Conservation (phyloP, 2,113 vertebrate genomes). For the Callionymus lyra region DNA sequence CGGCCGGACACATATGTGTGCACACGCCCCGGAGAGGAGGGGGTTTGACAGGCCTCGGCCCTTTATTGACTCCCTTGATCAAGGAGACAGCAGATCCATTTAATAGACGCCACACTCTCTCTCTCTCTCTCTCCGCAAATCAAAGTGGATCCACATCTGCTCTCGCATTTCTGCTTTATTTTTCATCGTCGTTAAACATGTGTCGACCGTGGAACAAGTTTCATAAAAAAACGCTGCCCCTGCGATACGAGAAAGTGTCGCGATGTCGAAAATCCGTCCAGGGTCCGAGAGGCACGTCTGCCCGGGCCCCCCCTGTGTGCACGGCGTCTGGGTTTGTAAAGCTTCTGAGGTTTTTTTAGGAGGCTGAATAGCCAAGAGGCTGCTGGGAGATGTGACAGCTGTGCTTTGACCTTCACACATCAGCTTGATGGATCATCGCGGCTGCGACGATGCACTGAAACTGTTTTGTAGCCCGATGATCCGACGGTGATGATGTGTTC, state of each 20-base stretch:
- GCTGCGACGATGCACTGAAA: constrained; percentile 50
- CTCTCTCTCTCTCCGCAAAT: constrained; percentile 29
- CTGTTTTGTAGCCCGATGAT: constrained; percentile 39
- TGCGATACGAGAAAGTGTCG: too few relatives aligned
- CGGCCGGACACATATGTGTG: constrained; percentile 32
- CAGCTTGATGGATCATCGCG: constrained; percentile 59
- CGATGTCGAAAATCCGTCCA: constrained; percentile 11
- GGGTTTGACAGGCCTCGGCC: constrained; percentile 59
- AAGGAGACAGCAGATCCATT: constrained; percentile 66
- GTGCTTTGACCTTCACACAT: constrained; percentile 68
- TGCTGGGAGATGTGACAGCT: constrained; percentile 62
- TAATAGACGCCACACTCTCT: constrained; percentile 48
- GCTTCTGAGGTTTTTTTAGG: constrained; percentile 49
- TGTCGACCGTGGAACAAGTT: constrained; percentile 11
- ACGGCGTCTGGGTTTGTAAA: constrained; percentile 31
- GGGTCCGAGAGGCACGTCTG: constrained; percentile 30
- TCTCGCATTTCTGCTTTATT: constrained; percentile 31
- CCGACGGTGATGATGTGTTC: constrained; percentile 25
- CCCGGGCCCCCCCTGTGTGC: constrained; percentile 23
- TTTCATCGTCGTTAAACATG: constrained; percentile 33
- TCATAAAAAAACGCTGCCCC: too few relatives aligned
- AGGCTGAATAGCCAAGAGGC: constrained; percentile 49
- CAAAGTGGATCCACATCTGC: constrained; percentile 56
- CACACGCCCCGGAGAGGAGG: constrained; percentile 46
- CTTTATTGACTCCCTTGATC: constrained; percentile 67